phyloP scores from a whole-genome alignment of 2,797 vertebrate species.

The Xenopus petersii region DNA sequence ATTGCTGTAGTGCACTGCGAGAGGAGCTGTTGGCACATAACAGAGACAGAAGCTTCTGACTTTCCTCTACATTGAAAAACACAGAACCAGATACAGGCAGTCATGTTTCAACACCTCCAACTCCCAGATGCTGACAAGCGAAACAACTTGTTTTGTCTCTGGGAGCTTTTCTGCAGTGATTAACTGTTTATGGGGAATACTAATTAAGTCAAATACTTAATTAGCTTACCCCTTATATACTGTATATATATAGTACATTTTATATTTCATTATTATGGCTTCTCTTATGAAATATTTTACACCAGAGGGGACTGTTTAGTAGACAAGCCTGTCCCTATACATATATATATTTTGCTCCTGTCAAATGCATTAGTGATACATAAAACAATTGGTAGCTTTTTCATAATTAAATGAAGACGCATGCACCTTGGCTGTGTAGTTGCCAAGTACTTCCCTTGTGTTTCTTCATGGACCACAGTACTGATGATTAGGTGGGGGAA shows the following conservation, averaged over 20 bases:
- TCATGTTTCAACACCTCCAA: constrained; percentile 75
- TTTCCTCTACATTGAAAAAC: constrained; percentile 5
- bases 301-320: too few relatives aligned
- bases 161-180: constrained; percentile 74
- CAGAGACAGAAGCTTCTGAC: constrained; percentile 35
- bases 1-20: constrained; percentile 63
- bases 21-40: constrained; percentile 73
- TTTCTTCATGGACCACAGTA: background rate
- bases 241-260: too few relatives aligned
- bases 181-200: constrained; percentile 75
- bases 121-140: constrained; percentile 75
- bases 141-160: constrained; percentile 80
- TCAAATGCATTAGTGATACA: too few relatives aligned
- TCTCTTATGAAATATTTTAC: too few relatives aligned
- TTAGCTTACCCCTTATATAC: background rate
- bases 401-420: too few relatives aligned
- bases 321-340: too few relatives aligned
- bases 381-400: too few relatives aligned
- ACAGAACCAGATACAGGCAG: constrained; percentile 58
- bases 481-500: too few relatives aligned
- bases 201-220: constrained; percentile 66
- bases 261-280: too few relatives aligned
- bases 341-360: too few relatives aligned
- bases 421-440: too few relatives aligned
- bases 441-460: background rate